These are phyloP conservation scores for Lithobates sylvaticus DNA, from an alignment of 2,797 vertebrate species.

Conservation along the genomic window DNA sequence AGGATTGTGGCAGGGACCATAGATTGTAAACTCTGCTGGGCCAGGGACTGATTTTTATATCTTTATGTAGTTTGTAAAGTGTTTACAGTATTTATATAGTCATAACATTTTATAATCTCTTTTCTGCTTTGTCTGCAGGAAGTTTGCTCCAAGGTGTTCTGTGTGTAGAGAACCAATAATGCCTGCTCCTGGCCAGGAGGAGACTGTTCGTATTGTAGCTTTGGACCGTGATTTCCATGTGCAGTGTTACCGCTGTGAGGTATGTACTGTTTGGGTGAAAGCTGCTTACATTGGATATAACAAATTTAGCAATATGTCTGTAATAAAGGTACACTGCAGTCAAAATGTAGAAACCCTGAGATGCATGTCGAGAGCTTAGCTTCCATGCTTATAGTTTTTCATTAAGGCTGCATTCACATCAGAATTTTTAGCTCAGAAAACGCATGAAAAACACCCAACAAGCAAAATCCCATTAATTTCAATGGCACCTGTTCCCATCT, in stretches of 20 bases:
- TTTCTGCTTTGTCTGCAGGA: slow-evolving; percentile 77
- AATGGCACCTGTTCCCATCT: too few relatives aligned
- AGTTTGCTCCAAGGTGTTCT: slow-evolving; percentile 96
- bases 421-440: too few relatives aligned
- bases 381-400: too few relatives aligned
- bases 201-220: slow-evolving; percentile 96
- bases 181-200: slow-evolving; percentile 96
- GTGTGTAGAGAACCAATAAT: slow-evolving; percentile 96
- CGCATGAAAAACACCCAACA: too few relatives aligned
- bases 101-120: neutral
- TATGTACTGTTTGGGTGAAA: slow-evolving; percentile 68
- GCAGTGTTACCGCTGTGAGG: slow-evolving; percentile 98
- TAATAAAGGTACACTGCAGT: neutral
- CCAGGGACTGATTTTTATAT: neutral
- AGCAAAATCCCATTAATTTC: too few relatives aligned
- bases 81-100: neutral
- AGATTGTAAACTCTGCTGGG: too few relatives aligned
- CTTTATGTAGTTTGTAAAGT: neutral
- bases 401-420: neutral
- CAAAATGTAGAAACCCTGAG: neutral
- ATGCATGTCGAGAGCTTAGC: neutral
- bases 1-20: too few relatives aligned
- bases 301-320: neutral
- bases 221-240: slow-evolving; percentile 98
- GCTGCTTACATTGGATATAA: neutral